phyloP scores from a whole-genome alignment of 2,797 vertebrate genomes.

The Phoebastria nigripes region DNA sequence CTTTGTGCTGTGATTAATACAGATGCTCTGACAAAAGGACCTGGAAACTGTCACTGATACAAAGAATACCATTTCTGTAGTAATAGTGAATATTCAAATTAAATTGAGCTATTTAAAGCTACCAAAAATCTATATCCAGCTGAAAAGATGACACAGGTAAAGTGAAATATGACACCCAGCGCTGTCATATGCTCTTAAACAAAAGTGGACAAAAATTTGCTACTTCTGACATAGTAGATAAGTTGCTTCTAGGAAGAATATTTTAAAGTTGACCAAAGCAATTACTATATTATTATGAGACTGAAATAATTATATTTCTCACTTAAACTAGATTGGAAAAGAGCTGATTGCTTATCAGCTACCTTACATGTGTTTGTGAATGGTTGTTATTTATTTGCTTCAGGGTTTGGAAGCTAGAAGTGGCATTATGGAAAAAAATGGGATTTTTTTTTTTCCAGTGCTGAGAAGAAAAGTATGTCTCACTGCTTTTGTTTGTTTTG shows the following conservation, averaged over 20 bases:
- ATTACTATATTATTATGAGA: neutral
- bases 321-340: neutral
- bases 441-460: neutral
- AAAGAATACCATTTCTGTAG: neutral
- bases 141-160: neutral
- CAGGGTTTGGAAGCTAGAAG: neutral
- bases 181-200: neutral
- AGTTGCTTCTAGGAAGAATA: neutral
- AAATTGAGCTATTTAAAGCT: neutral
- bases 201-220: neutral
- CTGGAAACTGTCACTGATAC: neutral
- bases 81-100: neutral
- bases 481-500: conserved; percentile 4
- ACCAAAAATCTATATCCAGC: neutral
- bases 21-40: neutral
- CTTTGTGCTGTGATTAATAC: neutral
- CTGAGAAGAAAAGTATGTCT: neutral
- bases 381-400: neutral
- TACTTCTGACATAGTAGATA: neutral
- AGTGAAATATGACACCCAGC: neutral
- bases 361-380: neutral
- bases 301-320: neutral
- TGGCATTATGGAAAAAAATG: neutral
- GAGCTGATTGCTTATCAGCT: neutral
- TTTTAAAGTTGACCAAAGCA: neutral